Base-by-base conservation (phyloP, 1,140 invertebrate species). In the Papilio xuthus region DNA sequence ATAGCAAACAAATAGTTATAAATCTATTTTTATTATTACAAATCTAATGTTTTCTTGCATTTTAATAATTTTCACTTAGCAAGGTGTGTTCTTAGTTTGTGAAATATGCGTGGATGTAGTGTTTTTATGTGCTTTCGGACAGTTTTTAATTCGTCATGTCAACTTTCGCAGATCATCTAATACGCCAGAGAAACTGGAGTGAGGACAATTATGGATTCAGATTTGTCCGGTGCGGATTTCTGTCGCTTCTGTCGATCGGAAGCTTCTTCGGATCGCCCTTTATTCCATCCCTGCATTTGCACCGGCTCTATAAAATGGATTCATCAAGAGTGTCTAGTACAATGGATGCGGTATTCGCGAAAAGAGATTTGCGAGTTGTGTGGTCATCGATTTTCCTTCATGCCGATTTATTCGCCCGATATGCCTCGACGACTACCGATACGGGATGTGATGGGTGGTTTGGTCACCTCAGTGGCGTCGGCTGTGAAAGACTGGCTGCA, bases 301-400 rank as follows among this genome's bases (percentile, higher is more conserved):
- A 99, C 98, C 13, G 99, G 99, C 63, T 99, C 98, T 81, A 99
- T 99, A 80, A 99, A 99, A 95, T 99, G 97, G 95, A 99, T 99
- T 69, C 99, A 99, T 93, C 99, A 99, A 91, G 97, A 98, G 88
- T 98, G 97, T 90, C 94, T 98, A 44, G 96, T 98, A 80, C 97
- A 98, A 93, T 98, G 97, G 97, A 98, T 98, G 96, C 95, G 97
- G 78, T 99, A 99, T 92, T 99, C 98, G 67, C 96, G 98, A 79
- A 99, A 99, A 94, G 99, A 99, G 94, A 99, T 99, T 87, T 99
- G 99, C 94, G 99, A 99, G 94, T 94, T 99, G 81, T 99, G 99
- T 92, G 98, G 99, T 82, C 97, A 99, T 91, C 96, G 98, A 44
- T 99, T 99, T 94, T 98, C 98, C 4, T 99, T 99, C 90, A 99